These are phyloP conservation scores for Iguana delicatissima DNA, from an alignment of 2,797 vertebrate species.

Conservation along the genomic window DNA sequence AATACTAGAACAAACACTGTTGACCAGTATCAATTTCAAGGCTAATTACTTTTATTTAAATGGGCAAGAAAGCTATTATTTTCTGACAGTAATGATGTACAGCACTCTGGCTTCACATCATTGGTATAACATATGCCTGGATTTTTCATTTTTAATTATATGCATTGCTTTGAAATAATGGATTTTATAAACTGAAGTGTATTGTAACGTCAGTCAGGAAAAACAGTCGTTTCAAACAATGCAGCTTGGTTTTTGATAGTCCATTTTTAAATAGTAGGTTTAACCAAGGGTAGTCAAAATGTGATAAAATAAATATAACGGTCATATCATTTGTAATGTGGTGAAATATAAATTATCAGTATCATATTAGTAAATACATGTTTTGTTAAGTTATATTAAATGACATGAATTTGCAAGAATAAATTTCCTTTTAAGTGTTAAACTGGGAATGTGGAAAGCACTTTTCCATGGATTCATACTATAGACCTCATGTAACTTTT, in stretches of 20 bases:
- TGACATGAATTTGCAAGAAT: neutral
- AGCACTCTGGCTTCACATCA: neutral
- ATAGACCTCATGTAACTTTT: neutral
- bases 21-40: slow-evolving; percentile 30
- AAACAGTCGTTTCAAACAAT: neutral
- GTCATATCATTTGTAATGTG: neutral
- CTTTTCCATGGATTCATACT: neutral
- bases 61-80: slow-evolving; percentile 34
- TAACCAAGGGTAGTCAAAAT: neutral
- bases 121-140: neutral
- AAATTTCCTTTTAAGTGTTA: neutral
- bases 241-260: neutral
- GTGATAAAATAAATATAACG: neutral
- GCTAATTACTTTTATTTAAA: slow-evolving; percentile 21
- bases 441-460: neutral
- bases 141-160: slow-evolving; percentile 26
- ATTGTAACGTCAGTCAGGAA: neutral
- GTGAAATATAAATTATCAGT: neutral
- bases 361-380: neutral
- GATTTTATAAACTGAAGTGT: slow-evolving; percentile 23
- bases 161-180: slow-evolving; percentile 1
- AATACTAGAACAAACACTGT: neutral
- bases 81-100: slow-evolving; percentile 30
- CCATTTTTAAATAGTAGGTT: neutral
- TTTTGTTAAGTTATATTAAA: neutral